Evolutionary conservation across 2,113 vertebrate genomes (phyloP).

Genomic region (Myiopsitta monachus): DNA sequence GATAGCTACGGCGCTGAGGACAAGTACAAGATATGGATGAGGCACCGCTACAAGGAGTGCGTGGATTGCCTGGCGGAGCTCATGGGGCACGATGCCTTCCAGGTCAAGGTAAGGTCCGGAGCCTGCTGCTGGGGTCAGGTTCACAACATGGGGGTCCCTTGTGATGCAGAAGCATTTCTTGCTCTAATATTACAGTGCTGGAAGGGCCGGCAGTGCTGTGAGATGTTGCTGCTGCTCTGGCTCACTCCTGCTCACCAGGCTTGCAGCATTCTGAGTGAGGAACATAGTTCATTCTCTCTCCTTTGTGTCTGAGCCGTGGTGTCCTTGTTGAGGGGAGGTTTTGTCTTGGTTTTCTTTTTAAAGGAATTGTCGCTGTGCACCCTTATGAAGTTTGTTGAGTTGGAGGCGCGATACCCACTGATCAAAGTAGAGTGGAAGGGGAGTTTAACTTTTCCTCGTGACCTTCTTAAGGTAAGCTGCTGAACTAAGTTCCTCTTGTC

Average conservation of each 20-base stretch:
- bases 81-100: constrained; percentile 73
- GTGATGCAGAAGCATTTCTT: accelerated
- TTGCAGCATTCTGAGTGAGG: accelerated
- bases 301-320: neutral
- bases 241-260: neutral
- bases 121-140: neutral
- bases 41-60: constrained; percentile 87
- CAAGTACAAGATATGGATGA: constrained; percentile 89
- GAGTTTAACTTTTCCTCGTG: constrained; percentile 82
- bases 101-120: constrained; percentile 78
- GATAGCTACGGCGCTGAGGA: constrained; percentile 72
- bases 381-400: constrained; percentile 86
- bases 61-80: constrained; percentile 78
- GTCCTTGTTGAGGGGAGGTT: accelerated
- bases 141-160: accelerated
- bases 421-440: constrained; percentile 83
- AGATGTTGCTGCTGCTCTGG: accelerated
- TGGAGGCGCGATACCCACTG: constrained; percentile 82
- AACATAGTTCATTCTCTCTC: accelerated
- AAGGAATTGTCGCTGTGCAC: constrained; percentile 84
- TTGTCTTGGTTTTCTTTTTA: neutral
- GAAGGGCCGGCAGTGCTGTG: neutral
- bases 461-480: constrained; percentile 79
- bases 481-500: neutral
- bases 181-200: accelerated